Evolutionary conservation across 2,888 invertebrate genomes (phyloP).

Genomic region (Osmoderma eremita): DNA sequence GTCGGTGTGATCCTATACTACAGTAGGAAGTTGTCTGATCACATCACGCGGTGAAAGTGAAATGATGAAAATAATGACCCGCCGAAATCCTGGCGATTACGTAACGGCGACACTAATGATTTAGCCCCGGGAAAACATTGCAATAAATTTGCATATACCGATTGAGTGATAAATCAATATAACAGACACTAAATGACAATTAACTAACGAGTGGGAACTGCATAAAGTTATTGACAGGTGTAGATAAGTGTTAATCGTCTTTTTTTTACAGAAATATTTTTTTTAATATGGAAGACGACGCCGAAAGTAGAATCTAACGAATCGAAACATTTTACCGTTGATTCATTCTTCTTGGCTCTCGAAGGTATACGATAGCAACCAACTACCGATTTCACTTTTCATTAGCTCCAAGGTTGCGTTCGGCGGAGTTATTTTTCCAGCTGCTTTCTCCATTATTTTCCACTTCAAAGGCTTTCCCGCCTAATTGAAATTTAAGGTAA

Average conservation of each 20-base stretch:
- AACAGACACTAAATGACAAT: background rate
- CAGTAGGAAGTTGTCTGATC: conserved; percentile 46
- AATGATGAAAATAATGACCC: conserved; percentile 49
- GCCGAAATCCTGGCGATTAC: conserved; percentile 49
- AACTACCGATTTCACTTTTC: conserved; percentile 24
- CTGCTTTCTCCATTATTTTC: conserved; percentile 19
- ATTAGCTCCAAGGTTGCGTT: conserved; percentile 22
- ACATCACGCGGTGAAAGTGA: conserved; percentile 46
- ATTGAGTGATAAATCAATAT: background rate
- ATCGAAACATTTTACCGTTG: background rate
- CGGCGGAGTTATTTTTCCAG: conserved; percentile 15
- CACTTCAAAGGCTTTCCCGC: conserved; percentile 7
- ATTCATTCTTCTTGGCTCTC: conserved; percentile 11
- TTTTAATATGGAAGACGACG: too few species aligned
- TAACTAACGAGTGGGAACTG: too few species aligned
- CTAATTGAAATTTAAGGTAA: conserved; percentile 34
- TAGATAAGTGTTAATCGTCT: background rate
- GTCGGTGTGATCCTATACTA: conserved; percentile 38
- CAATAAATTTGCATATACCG: conserved; percentile 17
- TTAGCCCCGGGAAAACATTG: conserved; percentile 18
- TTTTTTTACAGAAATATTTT: too few species aligned
- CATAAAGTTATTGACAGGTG: background rate
- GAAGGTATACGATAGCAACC: conserved; percentile 1
- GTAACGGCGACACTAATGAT: conserved; percentile 38
- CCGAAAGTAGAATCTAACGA: background rate